phyloP scores from a whole-genome alignment of 2,888 invertebrate genomes.

The Cephonodes hylas region DNA sequence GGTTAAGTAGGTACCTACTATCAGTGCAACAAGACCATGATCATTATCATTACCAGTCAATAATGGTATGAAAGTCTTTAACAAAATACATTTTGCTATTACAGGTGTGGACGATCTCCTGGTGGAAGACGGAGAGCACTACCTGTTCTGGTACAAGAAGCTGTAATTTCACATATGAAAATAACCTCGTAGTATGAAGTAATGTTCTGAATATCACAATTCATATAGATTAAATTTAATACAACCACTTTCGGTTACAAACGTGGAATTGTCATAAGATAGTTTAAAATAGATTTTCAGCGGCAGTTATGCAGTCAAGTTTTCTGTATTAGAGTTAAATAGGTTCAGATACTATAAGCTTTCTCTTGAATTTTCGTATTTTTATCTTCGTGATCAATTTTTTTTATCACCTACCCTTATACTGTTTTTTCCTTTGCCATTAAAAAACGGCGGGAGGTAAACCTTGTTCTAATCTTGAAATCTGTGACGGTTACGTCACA shows the following conservation, averaged over 20 bases:
- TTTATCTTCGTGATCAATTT: neutral
- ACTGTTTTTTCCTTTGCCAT: neutral
- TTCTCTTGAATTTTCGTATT: neutral
- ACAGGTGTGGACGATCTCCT: constrained; percentile 92
- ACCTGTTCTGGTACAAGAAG: constrained; percentile 96
- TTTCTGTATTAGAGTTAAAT: neutral
- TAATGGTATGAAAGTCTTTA: too few species aligned
- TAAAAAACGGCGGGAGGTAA: neutral
- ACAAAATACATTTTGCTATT: constrained; percentile 42
- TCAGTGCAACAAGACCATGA: too few species aligned
- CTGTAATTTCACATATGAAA: constrained; percentile 78
- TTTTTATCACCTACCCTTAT: too few species aligned
- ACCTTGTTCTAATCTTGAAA: too few species aligned
- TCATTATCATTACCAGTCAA: too few species aligned
- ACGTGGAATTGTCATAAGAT: constrained; percentile 9
- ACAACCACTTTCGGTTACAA: neutral
- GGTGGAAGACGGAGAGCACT: constrained; percentile 93
- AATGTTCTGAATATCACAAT: constrained; percentile 1
- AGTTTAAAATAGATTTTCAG: constrained; percentile 24
- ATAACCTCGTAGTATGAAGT: neutral
- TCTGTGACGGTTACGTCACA: too few species aligned
- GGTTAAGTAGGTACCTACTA: too few species aligned
- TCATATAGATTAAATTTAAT: neutral
- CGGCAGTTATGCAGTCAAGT: neutral
- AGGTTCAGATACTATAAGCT: neutral